Evolutionary conservation across 1,140 invertebrate species (phyloP), one percentile per base, ranked within the genome.

Genomic region (Nephila pilipes): DNA sequence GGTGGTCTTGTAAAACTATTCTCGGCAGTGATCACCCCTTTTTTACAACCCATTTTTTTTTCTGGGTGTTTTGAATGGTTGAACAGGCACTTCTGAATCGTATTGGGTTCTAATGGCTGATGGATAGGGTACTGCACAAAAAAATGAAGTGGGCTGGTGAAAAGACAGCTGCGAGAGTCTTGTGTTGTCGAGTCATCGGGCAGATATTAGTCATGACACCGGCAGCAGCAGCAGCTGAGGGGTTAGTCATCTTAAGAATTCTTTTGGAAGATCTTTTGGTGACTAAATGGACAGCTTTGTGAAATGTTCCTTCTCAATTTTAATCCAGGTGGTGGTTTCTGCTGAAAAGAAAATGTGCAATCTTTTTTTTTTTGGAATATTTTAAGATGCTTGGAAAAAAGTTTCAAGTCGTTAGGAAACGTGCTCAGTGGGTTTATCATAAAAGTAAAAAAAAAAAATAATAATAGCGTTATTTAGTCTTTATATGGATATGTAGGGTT

Each of bases 1-100:
- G 65, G 65, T 75, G 65, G 65, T 75, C 65, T 75, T 75, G 65
- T 75, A 75, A 75, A 75, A 75, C 65, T 75, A 12, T 36, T 75
- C 29, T 32, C 14, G 16, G 16, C 12, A 6, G 29, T 75, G 65
- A 32, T 75, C 65, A 75, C 65, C 65, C 65, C 65, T 14, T 75
- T 69, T 75, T 75, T 36, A 12, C 25, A 32, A 32, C 29, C 65
- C 65, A n/a, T n/a, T n/a, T n/a, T 18, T 32, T 75, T 65, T 75
- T 75, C 5, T 10, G n/a, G 22, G 60, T 75, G 32, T 32, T 75
- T 32, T 75, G 65, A 75, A 75, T 32, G 25, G 65, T 32, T 10
- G 65, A 29, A 16, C 25, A 75, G n/a, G 60, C 29, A 65, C 25
- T 65, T 65, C n/a, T 22, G 25, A 25, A 1, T 12, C 29, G 29